Conservation (phyloP, 2,797 vertebrate species). For the Todus mexicanus region DNA sequence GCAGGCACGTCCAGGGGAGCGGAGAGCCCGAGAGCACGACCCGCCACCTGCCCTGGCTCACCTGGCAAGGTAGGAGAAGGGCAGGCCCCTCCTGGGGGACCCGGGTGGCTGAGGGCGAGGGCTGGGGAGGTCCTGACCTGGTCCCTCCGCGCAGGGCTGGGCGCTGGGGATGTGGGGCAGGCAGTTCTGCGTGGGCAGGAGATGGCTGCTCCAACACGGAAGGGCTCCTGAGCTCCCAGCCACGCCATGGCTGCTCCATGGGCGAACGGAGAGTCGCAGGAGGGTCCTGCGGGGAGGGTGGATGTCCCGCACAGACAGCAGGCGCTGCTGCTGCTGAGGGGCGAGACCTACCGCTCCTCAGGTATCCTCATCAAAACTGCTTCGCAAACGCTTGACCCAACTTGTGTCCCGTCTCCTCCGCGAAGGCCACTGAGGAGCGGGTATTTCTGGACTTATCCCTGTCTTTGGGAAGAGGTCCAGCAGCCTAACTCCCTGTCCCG, state of each 20-base stretch:
- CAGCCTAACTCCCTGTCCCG: neutral
- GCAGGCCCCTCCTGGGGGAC: neutral
- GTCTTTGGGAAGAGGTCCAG: neutral
- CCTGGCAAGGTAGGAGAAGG: constrained; percentile 32
- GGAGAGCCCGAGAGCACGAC: neutral
- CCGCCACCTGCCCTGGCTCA: constrained; percentile 27
- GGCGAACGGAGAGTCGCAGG: neutral
- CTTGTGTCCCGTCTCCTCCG: neutral
- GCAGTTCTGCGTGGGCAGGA: neutral
- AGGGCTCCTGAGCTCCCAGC: neutral
- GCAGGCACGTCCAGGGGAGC: constrained; percentile 32
- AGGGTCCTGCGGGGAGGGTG: neutral
- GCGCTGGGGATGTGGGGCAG: neutral
- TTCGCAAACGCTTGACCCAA: neutral
- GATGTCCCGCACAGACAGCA: neutral
- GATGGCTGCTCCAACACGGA: neutral
- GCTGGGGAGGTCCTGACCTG: neutral
- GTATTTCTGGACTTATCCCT: neutral
- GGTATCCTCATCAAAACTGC: neutral
- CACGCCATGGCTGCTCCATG: neutral
- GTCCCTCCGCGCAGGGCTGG: neutral
- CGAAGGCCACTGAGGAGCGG: neutral
- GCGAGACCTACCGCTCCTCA: neutral
- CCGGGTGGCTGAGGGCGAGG: neutral
- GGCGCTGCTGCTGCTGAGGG: neutral